Percentiles rank a stretch among this genome's conserved stretches.
phyloP scores from a whole-genome alignment of 2,113 vertebrate species.

The Thalassoma bifasciatum region DNA sequence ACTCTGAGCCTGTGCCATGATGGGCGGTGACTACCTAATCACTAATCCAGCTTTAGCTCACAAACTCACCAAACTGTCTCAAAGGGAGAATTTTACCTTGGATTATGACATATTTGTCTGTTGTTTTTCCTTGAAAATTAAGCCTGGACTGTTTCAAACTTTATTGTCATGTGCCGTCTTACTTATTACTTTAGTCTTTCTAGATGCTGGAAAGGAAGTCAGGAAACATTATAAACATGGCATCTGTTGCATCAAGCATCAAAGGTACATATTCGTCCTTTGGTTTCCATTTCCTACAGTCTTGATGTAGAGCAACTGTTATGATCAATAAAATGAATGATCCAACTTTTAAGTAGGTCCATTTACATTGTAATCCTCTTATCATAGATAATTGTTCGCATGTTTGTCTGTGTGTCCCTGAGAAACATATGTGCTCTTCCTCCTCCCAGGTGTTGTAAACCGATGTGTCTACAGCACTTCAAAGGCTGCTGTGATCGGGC shows the following conservation, averaged over 20 bases:
- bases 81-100: not conserved
- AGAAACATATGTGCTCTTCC: slow-evolving; percentile 49
- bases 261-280: slow-evolving; percentile 85
- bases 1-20: slow-evolving; percentile 67
- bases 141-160: not conserved
- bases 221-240: slow-evolving; percentile 97
- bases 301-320: slow-evolving; percentile 21
- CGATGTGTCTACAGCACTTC: slow-evolving; percentile 92
- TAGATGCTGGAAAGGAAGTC: slow-evolving; percentile 94
- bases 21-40: slow-evolving; percentile 50
- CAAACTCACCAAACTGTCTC: slow-evolving; percentile 58
- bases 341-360: slow-evolving; percentile 43
- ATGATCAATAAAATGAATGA: slow-evolving; percentile 23
- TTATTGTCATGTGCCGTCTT: not conserved
- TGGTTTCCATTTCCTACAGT: not conserved
- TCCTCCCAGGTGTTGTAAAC: slow-evolving; percentile 87
- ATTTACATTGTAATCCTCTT: slow-evolving; percentile 69
- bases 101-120: not conserved
- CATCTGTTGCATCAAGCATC: slow-evolving; percentile 94
- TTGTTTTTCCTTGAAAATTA: slow-evolving; percentile 4
- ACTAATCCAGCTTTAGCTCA: slow-evolving; percentile 69
- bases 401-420: slow-evolving; percentile 15
- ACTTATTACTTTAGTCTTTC: slow-evolving; percentile 24
- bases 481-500: slow-evolving; percentile 94
- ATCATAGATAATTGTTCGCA: slow-evolving; percentile 44